phyloP scores from a whole-genome alignment of 2,113 vertebrate species.

The Alouatta palliata region DNA sequence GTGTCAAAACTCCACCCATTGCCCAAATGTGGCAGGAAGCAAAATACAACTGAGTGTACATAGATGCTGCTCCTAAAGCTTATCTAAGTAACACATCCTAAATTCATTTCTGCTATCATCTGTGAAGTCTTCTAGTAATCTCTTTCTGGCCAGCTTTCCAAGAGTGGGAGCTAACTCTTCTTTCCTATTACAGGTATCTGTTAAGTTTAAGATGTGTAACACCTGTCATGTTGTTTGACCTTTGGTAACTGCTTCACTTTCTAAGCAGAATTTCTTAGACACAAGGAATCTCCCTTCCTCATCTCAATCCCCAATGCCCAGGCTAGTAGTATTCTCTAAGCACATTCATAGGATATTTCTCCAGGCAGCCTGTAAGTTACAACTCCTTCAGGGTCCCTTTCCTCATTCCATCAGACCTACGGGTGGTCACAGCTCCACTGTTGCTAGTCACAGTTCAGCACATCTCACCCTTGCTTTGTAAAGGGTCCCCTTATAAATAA shows the following conservation, averaged over 20 bases:
- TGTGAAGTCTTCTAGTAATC: background rate
- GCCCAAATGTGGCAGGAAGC: background rate
- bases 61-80: background rate
- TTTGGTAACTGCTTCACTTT: background rate
- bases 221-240: rapidly evolving
- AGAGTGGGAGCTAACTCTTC: background rate
- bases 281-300: background rate
- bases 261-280: background rate
- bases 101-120: background rate
- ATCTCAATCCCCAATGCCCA: background rate
- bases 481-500: background rate
- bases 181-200: background rate
- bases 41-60: background rate
- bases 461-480: rapidly evolving
- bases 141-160: background rate
- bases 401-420: background rate
- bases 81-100: background rate
- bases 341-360: background rate
- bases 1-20: background rate
- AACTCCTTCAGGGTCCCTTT: rapidly evolving
- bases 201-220: no score
- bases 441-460: no score
- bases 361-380: background rate
- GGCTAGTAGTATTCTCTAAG: rapidly evolving
- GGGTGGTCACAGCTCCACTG: background rate